phyloP scores from a whole-genome alignment of 2,113 vertebrate species.

The Salvelinus alpinus region DNA sequence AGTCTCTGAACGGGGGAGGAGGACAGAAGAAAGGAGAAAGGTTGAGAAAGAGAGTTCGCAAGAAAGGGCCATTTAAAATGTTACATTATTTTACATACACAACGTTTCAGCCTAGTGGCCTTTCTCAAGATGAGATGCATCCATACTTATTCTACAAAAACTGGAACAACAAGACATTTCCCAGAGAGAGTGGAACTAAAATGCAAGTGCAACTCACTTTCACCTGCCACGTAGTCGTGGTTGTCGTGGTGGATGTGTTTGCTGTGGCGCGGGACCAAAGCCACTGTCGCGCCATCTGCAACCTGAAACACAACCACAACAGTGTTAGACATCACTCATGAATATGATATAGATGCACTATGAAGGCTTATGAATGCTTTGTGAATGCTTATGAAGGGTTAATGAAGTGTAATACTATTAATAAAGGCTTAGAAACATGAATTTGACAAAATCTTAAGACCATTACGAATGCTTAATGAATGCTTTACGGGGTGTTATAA shows the following conservation, averaged over 20 bases:
- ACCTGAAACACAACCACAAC: conserved; percentile 74
- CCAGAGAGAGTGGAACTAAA: neutral
- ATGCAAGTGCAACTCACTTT: conserved; percentile 83
- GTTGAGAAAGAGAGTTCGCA: neutral
- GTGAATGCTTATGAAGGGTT: neutral
- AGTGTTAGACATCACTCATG: neutral
- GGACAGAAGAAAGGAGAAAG: neutral
- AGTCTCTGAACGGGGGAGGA: conserved; percentile 78
- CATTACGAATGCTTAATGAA: neutral
- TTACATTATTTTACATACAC: no score
- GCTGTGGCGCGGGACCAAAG: conserved; percentile 89
- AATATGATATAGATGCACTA: neutral
- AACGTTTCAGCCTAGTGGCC: no score
- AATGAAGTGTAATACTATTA: neutral
- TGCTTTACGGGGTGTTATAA: neutral
- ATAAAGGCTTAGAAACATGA: neutral
- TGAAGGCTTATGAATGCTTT: neutral
- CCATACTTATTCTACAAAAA: no score
- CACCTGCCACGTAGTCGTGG: conserved; percentile 95
- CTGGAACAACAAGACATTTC: no score
- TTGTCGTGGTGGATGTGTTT: conserved; percentile 94
- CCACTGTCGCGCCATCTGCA: conserved; percentile 93
- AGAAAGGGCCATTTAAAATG: no score
- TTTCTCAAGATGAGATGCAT: no score
- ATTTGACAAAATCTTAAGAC: neutral